Evolutionary conservation across 1,140 invertebrate genomes (phyloP).

Genomic region (Drosophila micromelanica): DNA sequence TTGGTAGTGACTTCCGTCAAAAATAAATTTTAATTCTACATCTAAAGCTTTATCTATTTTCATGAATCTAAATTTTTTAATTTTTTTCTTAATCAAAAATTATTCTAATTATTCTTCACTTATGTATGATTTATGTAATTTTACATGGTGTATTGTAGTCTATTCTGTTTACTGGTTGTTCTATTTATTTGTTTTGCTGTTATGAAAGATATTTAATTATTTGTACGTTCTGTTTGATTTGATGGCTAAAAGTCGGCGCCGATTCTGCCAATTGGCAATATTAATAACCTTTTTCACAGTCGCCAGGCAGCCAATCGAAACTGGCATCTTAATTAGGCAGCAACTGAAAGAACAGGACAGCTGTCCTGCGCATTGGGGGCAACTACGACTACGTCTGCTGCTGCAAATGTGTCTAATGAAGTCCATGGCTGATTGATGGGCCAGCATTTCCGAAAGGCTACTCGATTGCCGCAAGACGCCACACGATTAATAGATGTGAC

Average conservation of each 20-base stretch:
- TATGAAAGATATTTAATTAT: constrained; percentile 41
- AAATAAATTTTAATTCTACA: too few species aligned
- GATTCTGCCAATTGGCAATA: constrained; percentile 38
- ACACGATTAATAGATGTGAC: constrained; percentile 75
- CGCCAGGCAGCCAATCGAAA: constrained; percentile 42
- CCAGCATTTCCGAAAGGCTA: constrained; percentile 54
- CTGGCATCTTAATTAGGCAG: constrained; percentile 63
- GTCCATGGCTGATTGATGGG: constrained; percentile 70
- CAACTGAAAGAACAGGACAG: constrained; percentile 46
- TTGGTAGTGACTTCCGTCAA: neutral
- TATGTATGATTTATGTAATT: too few species aligned
- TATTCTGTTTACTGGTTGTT: too few species aligned
- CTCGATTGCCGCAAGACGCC: constrained; percentile 31
- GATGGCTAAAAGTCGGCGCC: constrained; percentile 5
- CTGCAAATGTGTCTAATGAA: constrained; percentile 74
- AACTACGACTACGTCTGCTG: constrained; percentile 17
- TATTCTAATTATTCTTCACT: too few species aligned
- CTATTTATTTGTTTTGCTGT: too few species aligned
- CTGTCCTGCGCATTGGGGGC: constrained; percentile 40
- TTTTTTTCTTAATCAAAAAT: too few species aligned
- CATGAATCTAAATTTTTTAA: too few species aligned
- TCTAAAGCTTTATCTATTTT: too few species aligned
- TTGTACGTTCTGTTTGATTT: constrained; percentile 32
- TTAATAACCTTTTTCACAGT: constrained; percentile 62
- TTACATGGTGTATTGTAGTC: neutral